Evolutionary conservation across 2,888 invertebrate genomes (phyloP), one percentile per base, ranked within the genome.

Genomic region (Chaetogeoica ovagalla): DNA sequence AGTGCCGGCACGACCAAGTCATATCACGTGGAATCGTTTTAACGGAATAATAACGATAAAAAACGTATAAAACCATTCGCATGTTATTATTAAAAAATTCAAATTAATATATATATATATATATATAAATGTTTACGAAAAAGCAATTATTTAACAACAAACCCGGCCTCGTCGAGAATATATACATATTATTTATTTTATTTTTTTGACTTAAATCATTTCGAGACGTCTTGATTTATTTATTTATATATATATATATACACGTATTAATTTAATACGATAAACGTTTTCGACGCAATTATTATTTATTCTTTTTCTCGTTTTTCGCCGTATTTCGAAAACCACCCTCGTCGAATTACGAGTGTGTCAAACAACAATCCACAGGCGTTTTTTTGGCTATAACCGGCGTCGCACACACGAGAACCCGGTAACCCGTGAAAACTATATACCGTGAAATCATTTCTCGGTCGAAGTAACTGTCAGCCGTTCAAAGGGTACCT

Each of bases 351-450:
- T 76, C 57, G 59, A 68, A 76, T 68, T 2, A n/a, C n/a, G n/a
- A 30, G 1, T 76, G 59, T 68, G 75, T 68, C 75, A 57, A 68
- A 59, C 75, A 68, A 76, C n/a, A n/a, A n/a, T n/a, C 48, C 75
- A 68, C 66, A 68, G 66, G 75, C 68, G 75, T 48, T 59, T 30
- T 15, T 23, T 1, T 23, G n/a, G n/a, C n/a, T n/a, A n/a, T n/a
- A n/a, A 21, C 9, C 13, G 30, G 30, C 30, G 30, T 30, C 4
- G 30, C 23, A 23, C 60, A 23, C 21, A 21, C 43, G 48, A 39
- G 39, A 37, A 30, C 30, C 9, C 11, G 23, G 9, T 65, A 63
- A 48, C 30, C n/a, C n/a, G n/a, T n/a, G n/a, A n/a, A n/a, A n/a
- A n/a, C n/a, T n/a, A n/a, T 15, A 55, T 8, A 13, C 37, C 48